phyloP scores from a whole-genome alignment of 2,113 vertebrate genomes.

The Piaya cayana region DNA sequence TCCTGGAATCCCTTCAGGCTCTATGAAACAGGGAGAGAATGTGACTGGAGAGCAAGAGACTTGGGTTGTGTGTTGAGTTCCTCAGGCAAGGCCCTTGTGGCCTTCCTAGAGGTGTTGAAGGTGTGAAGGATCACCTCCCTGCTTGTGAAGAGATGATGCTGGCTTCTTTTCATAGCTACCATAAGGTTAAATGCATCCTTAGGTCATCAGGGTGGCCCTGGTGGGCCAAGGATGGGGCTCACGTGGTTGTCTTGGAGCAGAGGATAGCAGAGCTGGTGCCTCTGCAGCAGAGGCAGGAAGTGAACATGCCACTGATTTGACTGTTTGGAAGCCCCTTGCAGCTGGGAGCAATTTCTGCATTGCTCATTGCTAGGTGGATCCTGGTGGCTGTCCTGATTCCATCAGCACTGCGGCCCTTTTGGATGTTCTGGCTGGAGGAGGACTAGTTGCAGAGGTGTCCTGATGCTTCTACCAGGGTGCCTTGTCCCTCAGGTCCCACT shows the following conservation, averaged over 20 bases:
- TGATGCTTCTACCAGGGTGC: background rate
- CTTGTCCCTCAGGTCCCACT: background rate
- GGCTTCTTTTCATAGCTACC: background rate
- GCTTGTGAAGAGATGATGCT: background rate
- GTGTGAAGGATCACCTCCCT: background rate
- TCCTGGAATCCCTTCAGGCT: background rate
- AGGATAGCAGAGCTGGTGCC: background rate
- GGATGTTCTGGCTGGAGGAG: background rate
- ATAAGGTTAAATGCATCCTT: background rate
- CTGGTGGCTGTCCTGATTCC: background rate
- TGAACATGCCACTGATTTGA: background rate
- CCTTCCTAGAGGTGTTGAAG: background rate
- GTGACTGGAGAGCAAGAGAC: background rate
- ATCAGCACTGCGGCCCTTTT: background rate
- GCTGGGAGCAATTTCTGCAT: background rate
- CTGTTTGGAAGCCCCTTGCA: background rate
- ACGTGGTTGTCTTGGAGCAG: background rate
- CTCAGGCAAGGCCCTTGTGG: background rate
- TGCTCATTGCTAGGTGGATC: background rate
- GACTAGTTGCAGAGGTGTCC: background rate
- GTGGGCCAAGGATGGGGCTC: background rate
- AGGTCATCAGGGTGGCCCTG: background rate
- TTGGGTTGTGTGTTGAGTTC: background rate
- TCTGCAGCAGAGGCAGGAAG: accelerated
- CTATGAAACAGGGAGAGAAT: background rate